Evolutionary conservation across 2,113 vertebrate genomes (phyloP), one percentile per base, ranked within the genome.

Genomic region (Cricetomys ansorgei): DNA sequence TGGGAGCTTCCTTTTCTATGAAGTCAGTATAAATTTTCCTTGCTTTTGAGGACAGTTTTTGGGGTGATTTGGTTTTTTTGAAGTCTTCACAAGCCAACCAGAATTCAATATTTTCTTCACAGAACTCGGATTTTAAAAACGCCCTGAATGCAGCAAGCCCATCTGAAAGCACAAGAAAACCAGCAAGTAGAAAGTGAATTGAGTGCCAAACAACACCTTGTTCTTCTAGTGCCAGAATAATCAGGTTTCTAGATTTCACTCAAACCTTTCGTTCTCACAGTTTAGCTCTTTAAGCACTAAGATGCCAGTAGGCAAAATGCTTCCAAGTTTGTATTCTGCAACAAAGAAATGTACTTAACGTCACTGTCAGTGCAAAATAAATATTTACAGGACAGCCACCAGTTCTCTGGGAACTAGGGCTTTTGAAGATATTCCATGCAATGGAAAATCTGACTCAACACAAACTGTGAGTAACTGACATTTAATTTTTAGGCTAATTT

Each of bases 31-130:
- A 99, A 95, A 99, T 99, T 95, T 98, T 98, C 96, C 98, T 99
- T 86, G 99, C 99, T 96, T 99, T 99, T 0, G 98, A 98, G 40
- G 94, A 97, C 92, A 99, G 95, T 62, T 99, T 99, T 94, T 98
- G 98, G 23, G 98, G 98, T 1, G 99, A 99, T 5, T 98, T 99
- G 25, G 98, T 98, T 86, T 97, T 98, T 94, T 98, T 98, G 96
- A 98, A 99, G 45, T 99, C 99, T 94, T 99, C 99, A 67, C 99
- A 99, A 43, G 99, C 99, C 23, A 98, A 96, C 99, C 99, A 99
- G 97, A 99, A 99, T 98, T 99, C 99, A 8, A 99, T 98, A 97
- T 99, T 99, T 98, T 99, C 99, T 92, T 99, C 99, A 40, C 99
- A 99, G 97, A 99, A 99, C 97, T 99, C 99, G 0, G 99, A 99